These are phyloP conservation scores for Caenorhabditis sp. DNA, from an alignment of 2,888 invertebrate species.

Conservation along the genomic window DNA sequence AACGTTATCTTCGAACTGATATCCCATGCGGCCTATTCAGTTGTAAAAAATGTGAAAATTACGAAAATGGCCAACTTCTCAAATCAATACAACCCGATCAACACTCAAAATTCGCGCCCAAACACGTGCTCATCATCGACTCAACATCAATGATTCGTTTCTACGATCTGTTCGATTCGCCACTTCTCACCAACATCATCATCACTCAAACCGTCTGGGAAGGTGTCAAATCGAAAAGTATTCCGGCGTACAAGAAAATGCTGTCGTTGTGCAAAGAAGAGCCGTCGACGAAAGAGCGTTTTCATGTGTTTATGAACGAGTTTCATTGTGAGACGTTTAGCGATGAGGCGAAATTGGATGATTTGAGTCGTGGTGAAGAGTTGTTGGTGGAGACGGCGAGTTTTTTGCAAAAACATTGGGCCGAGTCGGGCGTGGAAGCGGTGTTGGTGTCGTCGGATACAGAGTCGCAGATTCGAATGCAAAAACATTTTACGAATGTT, in stretches of 20 bases:
- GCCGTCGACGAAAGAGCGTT: constrained; percentile 73
- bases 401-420: constrained; percentile 53
- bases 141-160: constrained; percentile 52
- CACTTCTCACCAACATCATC: constrained; percentile 50
- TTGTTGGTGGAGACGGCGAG: constrained; percentile 37
- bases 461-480: constrained; percentile 24
- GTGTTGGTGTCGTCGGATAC: constrained; percentile 52
- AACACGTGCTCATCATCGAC: constrained; percentile 59
- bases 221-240: constrained; percentile 78
- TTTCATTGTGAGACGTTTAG: constrained; percentile 90
- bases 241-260: constrained; percentile 86
- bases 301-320: constrained; percentile 94
- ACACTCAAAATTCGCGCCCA: constrained; percentile 19
- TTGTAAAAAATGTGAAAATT: constrained; percentile 28
- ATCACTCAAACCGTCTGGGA: constrained; percentile 65
- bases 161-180: constrained; percentile 64
- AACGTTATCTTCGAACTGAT: constrained; percentile 65
- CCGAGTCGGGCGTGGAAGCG: constrained; percentile 35
- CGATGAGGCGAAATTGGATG: constrained; percentile 33
- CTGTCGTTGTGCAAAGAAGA: constrained; percentile 79
- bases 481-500: constrained; percentile 20
- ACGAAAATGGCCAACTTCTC: constrained; percentile 7
- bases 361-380: constrained; percentile 42
- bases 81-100: constrained; percentile 12
- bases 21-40: constrained; percentile 58